Conservation (phyloP, 2,888 invertebrate genomes). For the Tillus elongatus region DNA sequence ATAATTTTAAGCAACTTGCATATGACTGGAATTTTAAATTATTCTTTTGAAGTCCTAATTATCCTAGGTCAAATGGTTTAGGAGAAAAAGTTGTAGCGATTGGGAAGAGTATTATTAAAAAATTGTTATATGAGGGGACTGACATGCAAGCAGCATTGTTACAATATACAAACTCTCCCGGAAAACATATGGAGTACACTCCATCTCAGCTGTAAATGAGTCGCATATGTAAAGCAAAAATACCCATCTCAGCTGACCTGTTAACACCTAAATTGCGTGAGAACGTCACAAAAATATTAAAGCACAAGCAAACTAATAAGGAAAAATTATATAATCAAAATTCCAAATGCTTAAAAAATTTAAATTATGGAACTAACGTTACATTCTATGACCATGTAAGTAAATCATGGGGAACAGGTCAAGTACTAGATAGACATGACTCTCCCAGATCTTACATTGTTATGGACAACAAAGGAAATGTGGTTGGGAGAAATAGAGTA, state of each 20-base stretch:
- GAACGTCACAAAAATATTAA: neutral
- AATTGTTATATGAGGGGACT: neutral
- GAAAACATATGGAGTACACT: neutral
- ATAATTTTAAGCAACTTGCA: neutral
- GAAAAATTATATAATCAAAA: neutral
- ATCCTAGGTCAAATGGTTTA: neutral
- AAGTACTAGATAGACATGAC: neutral
- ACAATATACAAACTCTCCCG: neutral
- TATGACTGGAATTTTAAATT: neutral
- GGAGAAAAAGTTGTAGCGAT: neutral
- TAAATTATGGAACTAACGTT: neutral
- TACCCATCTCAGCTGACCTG: neutral
- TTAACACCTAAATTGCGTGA: neutral
- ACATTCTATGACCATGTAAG: neutral
- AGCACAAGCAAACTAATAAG: neutral
- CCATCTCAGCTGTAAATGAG: neutral
- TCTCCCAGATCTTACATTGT: neutral
- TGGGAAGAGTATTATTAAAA: conserved; percentile 1
- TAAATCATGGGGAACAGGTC: neutral
- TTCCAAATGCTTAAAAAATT: neutral
- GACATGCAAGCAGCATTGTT: neutral
- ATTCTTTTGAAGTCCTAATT: neutral
- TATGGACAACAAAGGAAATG: neutral
- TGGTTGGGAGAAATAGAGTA: neutral
- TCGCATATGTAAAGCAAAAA: neutral